Evolutionary conservation across 2,888 invertebrate genomes (phyloP).

Genomic region (Scaptomyza tumidula): DNA sequence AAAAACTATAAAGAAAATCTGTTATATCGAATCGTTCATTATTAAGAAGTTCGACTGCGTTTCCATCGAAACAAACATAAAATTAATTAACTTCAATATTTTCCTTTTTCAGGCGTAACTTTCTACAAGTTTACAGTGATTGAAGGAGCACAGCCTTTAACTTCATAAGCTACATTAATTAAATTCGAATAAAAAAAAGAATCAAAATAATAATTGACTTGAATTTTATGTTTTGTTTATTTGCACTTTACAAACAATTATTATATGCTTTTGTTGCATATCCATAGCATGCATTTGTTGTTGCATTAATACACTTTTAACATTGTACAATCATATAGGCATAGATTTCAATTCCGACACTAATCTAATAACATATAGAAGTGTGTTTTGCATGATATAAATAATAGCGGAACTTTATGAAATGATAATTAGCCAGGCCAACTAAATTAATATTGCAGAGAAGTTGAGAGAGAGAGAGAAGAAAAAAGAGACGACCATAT

Average conservation of each 20-base stretch:
- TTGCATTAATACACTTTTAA: conserved; percentile 44
- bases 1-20: too few relatives aligned
- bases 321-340: conserved; percentile 69
- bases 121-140: conserved; percentile 77
- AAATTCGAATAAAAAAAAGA: conserved; percentile 6
- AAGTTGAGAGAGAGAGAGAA: neutral
- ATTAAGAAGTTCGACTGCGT: too few relatives aligned
- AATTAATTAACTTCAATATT: neutral
- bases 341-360: conserved; percentile 49
- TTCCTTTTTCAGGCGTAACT: conserved; percentile 66
- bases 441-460: conserved; percentile 52
- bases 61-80: neutral
- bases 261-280: conserved; percentile 33
- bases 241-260: conserved; percentile 47
- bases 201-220: conserved; percentile 1
- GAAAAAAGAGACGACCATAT: conserved; percentile 21
- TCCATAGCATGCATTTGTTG: neutral
- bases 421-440: conserved; percentile 42
- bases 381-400: conserved; percentile 27
- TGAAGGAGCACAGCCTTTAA: conserved; percentile 16
- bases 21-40: too few relatives aligned
- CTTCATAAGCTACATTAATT: neutral
- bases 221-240: conserved; percentile 41
- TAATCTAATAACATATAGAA: conserved; percentile 29
- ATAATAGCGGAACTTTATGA: conserved; percentile 46